Base-by-base conservation (phyloP, 2,797 vertebrate genomes). In the Gambusia yucatana region DNA sequence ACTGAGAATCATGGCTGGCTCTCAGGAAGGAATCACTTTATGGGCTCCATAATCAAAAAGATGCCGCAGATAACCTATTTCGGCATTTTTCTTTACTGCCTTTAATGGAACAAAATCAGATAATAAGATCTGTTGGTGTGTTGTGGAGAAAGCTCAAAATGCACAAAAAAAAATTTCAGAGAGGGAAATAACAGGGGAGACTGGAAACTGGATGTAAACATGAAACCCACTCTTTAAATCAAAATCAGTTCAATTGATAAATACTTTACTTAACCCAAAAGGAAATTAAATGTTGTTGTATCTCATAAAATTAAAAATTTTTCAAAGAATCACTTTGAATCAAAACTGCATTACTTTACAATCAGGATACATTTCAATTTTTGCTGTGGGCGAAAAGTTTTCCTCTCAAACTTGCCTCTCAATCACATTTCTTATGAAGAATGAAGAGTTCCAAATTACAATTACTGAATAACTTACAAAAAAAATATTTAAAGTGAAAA, bases 11-110 rank as follows among this genome's bases (percentile, higher is more conserved):
- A 14, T 6, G 81, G 72, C 76, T 36, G 71, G 46, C 81, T 63
- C 61, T 65, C 59, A 73, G 44, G 50, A 41, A 73, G 55, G 52
- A 75, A 74, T 76, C 47, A 28, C 20, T 85, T 33, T 2, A 41
- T 71, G 65, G 1, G 22, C 70, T 73, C 13, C 1, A 50, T 48
- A 22, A 50, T 36, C 41, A n/a, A 6, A 2, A 3, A 22, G 44
- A 43, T 72, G 43, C 47, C 1, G 44, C 36, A 57, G 70, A 81
- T 44, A 46, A 55, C 70, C 10, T 39, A 47, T 57, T 28, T 70
- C 3, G 13, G 55, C 43, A 44, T 75, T 61, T 61, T 75, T n/a
- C 70, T 72, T 33, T 47, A n/a, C 65, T 43, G 39, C 25, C 65
- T n/a, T 43, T 44, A n/a, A 46, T 44, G 25, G 44, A 70, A 70